Base-by-base conservation (phyloP, 1,140 invertebrate species). In the Piezodorus guildinii region DNA sequence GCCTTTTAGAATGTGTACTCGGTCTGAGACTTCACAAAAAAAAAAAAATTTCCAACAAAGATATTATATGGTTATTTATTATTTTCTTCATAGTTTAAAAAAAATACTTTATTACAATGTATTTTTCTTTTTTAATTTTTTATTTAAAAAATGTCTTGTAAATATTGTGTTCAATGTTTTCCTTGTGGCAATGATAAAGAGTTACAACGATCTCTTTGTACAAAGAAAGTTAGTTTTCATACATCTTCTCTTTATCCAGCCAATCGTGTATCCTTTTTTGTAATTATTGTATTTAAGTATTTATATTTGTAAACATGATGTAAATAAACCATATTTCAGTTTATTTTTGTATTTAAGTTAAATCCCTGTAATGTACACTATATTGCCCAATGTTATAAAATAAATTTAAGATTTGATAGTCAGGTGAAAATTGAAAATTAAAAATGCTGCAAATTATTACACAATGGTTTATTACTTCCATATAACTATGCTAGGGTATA, bases 251-350 rank as follows among this genome's bases (percentile, higher is more conserved):
- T 21, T 49, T 49, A 19, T 17, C 46, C 14, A 49, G n/a, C n/a
- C 46, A 9, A 49, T 49, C 17, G n/a, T 49, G 46, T 49, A 49
- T 49, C 17, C 46, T 49, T 49, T 49, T 49, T 49, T 49, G 46
- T 49, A 49, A 49, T 49, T 49, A 49, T 49, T 49, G 46, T 49
- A 49, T 49, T 49, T 49, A 19, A 49, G 46, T 49, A 49, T 21
- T 49, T 49, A 49, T 49, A 49, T n/a, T 49, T 49, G 46, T 49
- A 49, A 49, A 49, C 21, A 6, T 49, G 46, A 1, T 49, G 46
- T 49, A 49, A 49, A 49, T 49, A 49, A 49, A 49, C 34, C 6
- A 10, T 39, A 39, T 39, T 39, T 39, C 34, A 39, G 34, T 39
- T 39, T 30, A 30, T 30, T 30, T 39, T 5, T 6, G 34, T 39